These are phyloP conservation scores for Sebastiscus albofasciatus DNA, from an alignment of 2,797 vertebrate species.

Conservation along the genomic window DNA sequence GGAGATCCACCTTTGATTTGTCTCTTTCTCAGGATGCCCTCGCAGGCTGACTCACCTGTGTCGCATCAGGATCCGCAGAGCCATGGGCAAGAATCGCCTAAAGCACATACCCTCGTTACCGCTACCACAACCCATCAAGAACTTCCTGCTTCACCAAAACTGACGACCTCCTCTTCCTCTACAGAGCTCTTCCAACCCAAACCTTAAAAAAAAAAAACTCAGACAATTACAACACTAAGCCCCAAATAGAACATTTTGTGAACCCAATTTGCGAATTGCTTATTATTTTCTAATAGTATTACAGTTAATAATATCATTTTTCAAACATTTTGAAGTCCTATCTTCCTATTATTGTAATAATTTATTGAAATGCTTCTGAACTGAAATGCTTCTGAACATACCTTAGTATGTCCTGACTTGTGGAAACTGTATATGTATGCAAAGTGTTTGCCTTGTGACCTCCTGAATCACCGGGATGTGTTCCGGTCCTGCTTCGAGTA, in stretches of 20 bases:
- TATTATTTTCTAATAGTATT: slow-evolving; percentile 25
- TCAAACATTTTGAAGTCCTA: slow-evolving; percentile 4
- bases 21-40: slow-evolving; percentile 78
- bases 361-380: slow-evolving; percentile 1
- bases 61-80: slow-evolving; percentile 87
- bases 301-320: background rate
- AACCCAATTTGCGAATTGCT: background rate
- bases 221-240: slow-evolving; percentile 5
- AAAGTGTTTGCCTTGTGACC: slow-evolving; percentile 31
- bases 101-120: slow-evolving; percentile 86
- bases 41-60: slow-evolving; percentile 86
- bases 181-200: background rate
- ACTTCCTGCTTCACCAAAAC: slow-evolving; percentile 88
- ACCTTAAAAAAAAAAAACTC: background rate
- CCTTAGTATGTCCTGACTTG: slow-evolving; percentile 13
- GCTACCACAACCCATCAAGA: slow-evolving; percentile 88
- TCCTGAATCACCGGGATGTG: background rate
- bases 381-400: background rate
- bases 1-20: background rate
- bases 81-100: slow-evolving; percentile 88
- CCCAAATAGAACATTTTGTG: slow-evolving; percentile 3
- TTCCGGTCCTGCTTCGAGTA: slow-evolving; percentile 13
- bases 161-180: slow-evolving; percentile 32
- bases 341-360: background rate
- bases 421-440: slow-evolving; percentile 22